These are phyloP conservation scores for Drosophila carrolli DNA, from an alignment of 1,140 invertebrate species.

Conservation along the genomic window DNA sequence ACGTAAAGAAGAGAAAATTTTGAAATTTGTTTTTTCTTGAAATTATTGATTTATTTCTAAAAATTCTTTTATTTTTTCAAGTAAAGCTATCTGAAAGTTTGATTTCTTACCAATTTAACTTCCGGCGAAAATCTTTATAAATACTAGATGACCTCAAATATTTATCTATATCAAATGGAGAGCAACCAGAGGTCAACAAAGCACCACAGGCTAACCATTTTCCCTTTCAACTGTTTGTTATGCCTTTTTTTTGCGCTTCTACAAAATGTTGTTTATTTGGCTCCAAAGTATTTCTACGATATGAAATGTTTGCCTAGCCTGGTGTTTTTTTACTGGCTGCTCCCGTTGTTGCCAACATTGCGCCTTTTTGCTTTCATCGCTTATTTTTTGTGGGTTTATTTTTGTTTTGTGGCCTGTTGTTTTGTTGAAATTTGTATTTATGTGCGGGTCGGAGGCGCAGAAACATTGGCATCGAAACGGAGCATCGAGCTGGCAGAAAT, in stretches of 20 bases:
- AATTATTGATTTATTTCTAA: background rate
- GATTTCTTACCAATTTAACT: background rate
- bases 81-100: background rate
- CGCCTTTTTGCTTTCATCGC: constrained; percentile 76
- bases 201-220: constrained; percentile 5
- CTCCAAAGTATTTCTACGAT: constrained; percentile 69
- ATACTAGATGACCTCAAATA: background rate
- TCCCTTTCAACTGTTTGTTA: constrained; percentile 49
- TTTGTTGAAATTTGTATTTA: constrained; percentile 81
- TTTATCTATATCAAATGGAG: constrained; percentile 12
- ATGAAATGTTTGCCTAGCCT: constrained; percentile 64
- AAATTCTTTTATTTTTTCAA: background rate
- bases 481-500: constrained; percentile 52
- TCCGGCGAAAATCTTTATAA: background rate
- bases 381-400: constrained; percentile 47
- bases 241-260: constrained; percentile 20
- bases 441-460: constrained; percentile 57
- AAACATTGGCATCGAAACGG: constrained; percentile 39
- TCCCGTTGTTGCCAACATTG: constrained; percentile 53
- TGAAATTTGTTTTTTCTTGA: too few relatives aligned
- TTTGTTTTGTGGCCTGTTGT: constrained; percentile 61
- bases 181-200: constrained; percentile 24
- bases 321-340: constrained; percentile 18
- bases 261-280: constrained; percentile 68
- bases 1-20: too few relatives aligned